Conservation (phyloP, 1,140 invertebrate genomes). For the Parapsyche elsis region DNA sequence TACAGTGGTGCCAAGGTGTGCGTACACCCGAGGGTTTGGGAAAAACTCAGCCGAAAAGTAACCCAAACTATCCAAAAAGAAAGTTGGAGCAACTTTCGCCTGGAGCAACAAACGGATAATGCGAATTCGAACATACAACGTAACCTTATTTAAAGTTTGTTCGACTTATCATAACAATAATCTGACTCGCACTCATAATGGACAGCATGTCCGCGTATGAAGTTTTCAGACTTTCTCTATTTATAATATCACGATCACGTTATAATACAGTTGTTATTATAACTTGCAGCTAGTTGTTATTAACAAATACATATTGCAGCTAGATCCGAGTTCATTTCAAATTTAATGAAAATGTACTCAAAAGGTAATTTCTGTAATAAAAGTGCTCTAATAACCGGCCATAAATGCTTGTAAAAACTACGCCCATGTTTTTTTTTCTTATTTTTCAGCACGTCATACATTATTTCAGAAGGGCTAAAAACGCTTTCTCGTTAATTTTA, state of each 20-base stretch:
- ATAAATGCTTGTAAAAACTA: conserved; percentile 15
- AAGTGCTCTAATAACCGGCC: conserved; percentile 5
- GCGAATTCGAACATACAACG: conserved; percentile 8
- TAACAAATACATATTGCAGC: too few species aligned
- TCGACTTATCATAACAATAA: conserved; percentile 20
- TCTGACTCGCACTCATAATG: not conserved
- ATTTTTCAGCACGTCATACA: conserved; percentile 1
- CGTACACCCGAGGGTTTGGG: conserved; percentile 35
- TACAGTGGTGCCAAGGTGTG: too few species aligned
- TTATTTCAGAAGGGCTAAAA: not conserved
- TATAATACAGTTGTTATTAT: too few species aligned
- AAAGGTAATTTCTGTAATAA: not conserved
- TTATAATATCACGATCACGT: too few species aligned
- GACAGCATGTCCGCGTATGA: too few species aligned
- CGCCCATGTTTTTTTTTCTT: not conserved
- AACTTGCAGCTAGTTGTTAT: too few species aligned
- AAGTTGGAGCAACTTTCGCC: not conserved
- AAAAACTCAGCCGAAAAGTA: conserved; percentile 1
- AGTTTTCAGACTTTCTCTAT: too few species aligned
- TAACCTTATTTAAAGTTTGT: conserved; percentile 12
- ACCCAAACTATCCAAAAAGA: not conserved
- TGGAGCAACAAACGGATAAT: conserved; percentile 28
- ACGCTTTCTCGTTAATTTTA: conserved; percentile 17
- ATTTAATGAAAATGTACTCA: too few species aligned
- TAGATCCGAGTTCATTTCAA: too few species aligned